These are phyloP conservation scores for Aleiodes leptofemur DNA, from an alignment of 2,888 invertebrate genomes.

Conservation along the genomic window DNA sequence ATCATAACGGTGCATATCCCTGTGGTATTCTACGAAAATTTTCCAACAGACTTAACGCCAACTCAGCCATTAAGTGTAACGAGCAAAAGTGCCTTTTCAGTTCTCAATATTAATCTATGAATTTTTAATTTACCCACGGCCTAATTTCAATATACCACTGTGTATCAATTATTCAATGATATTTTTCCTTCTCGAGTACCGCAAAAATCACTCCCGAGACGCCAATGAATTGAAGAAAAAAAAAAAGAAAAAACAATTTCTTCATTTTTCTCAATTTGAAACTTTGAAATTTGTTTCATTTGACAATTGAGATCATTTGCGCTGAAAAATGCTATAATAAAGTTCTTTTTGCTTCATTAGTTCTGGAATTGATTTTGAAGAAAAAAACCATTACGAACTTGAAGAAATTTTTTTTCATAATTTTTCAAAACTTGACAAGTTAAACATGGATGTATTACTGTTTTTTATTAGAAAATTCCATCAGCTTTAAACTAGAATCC, in stretches of 20 bases:
- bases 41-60: constrained; percentile 49
- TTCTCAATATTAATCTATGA: constrained; percentile 69
- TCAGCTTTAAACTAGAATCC: too few species aligned
- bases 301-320: too few species aligned
- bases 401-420: too few species aligned
- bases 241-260: neutral
- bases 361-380: too few species aligned
- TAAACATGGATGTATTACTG: too few species aligned
- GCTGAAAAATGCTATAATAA: too few species aligned
- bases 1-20: constrained; percentile 56
- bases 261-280: neutral
- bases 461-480: too few species aligned
- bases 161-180: constrained; percentile 63
- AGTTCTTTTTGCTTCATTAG: too few species aligned
- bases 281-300: neutral
- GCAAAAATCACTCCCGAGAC: constrained; percentile 50
- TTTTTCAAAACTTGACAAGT: too few species aligned
- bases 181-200: constrained; percentile 55
- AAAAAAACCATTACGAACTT: neutral
- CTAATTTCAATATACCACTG: constrained; percentile 68
- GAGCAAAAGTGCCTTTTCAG: constrained; percentile 43
- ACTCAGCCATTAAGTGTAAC: constrained; percentile 55
- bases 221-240: neutral
- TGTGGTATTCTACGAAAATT: constrained; percentile 47
- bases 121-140: constrained; percentile 68